Percentiles rank a stretch among this genome's conserved stretches.
Conservation (phyloP, 2,797 vertebrate species). For the Poeciliopsis paucimaculata region DNA sequence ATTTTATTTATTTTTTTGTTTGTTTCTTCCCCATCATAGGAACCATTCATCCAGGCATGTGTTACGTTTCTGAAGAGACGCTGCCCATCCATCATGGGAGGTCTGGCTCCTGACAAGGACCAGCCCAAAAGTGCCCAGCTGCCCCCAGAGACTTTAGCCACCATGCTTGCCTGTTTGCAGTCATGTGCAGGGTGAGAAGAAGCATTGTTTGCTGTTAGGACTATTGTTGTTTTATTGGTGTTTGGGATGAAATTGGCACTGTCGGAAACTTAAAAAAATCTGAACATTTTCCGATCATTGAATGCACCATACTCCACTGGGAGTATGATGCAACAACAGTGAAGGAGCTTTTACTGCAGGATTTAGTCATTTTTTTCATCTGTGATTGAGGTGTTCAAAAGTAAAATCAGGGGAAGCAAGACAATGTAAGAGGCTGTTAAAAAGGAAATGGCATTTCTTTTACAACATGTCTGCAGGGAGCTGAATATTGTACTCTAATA, state of each 20-base stretch:
- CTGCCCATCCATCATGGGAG: constrained; percentile 98
- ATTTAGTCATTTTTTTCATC: background rate
- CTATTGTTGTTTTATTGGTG: background rate
- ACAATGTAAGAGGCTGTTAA: background rate
- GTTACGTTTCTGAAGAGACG: constrained; percentile 99
- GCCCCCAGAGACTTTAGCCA: constrained; percentile 96
- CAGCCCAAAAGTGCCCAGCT: constrained; percentile 99
- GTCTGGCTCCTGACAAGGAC: constrained; percentile 97
- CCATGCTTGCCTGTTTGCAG: constrained; percentile 97
- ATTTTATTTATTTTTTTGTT: too few relatives aligned
- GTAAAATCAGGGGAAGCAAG: background rate
- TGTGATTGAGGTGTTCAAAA: background rate
- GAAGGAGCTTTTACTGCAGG: background rate
- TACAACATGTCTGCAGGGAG: background rate
- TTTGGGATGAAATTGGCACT: background rate
- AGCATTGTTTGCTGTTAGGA: background rate
- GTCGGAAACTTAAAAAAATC: background rate
- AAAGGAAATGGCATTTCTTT: background rate
- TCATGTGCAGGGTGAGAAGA: constrained; percentile 94
- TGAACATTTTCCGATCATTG: background rate
- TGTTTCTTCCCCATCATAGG: constrained; percentile 74
- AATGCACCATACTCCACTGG: background rate
- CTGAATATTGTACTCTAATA: background rate
- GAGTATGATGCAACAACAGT: background rate
- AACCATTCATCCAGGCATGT: constrained; percentile 98